Base-by-base conservation (phyloP, 2,797 vertebrate species). In the Natrix natrix region DNA sequence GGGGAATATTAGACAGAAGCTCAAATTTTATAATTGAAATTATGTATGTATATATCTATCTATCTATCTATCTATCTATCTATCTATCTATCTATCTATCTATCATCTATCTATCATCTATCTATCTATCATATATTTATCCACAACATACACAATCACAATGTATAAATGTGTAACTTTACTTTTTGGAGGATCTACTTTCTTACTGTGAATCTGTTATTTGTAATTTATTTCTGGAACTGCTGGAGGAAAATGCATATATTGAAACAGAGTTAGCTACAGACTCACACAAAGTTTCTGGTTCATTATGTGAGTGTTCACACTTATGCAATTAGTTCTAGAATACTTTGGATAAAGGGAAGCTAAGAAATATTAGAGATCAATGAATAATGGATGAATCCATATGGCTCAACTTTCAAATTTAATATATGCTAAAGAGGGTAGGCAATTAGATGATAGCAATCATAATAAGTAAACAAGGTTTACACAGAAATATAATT, bases 211-310 rank as follows among this genome's bases (percentile, higher is more conserved):
- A 37, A 86, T 13, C 10, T 22, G 26, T 83, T 43, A 54, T 20
- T 26, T 55, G 26, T 24, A 20, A 87, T 87, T 69, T 87, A 5
- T 69, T 14, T 52, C 20, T 37, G 22, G 12, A 93, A 60, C n/a
- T 32, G 12, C 26, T 66, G 28, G 26, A 59, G 1, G 59, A 26
- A 43, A 87, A 90, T 56, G 32, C 17, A 86, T 48, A 22, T 56
- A n/a, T 87, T 55, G 93, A 90, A 92, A 13, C 74, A 87, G n/a
- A 56, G 43, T 56, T 57, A 92, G 92, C 61, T 89, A 89, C 94
- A 88, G 26, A 61, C 16, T 87, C 24, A 26, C 32, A 11, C 24
- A 92, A 52, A 26, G 69, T 43, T 78, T 78, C 74, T 78, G 37
- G 20, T 78, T 78, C 37, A 43, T 78, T 78, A 8, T 43, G 0